Base-by-base conservation (phyloP, 1,140 invertebrate species). In the Maniola jurtina region DNA sequence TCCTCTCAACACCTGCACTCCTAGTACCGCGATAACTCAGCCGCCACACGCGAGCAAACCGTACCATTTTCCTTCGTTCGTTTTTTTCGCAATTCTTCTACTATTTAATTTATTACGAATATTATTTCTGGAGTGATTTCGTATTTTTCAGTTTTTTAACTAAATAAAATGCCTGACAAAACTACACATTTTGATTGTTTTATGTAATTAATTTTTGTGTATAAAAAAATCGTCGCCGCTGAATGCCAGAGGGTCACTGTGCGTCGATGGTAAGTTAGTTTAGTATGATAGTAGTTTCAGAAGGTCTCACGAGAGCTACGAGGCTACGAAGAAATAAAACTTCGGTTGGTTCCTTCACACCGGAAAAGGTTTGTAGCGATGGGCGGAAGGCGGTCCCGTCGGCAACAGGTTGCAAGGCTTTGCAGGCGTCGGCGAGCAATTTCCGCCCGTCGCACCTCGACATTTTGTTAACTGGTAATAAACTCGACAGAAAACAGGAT, bases 351-450 rank as follows among this genome's bases (percentile, higher is more conserved):
- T 50, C 34, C 25, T 33, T 61, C 62, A 16, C 57, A 56, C 61
- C 67, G 71, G 73, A 79, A 78, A 75, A 73, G 63, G 55, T 66
- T 66, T 54, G 77, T 71, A 66, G 64, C 68, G 77, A 88, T 84
- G 88, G 88, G 88, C 88, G 88, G 83, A 88, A 90, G 88, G 88
- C 88, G 88, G 77, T 83, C 67, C 86, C 86, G 84, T 57, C 84
- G 83, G 88, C 88, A 90, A 90, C 88, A 90, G 88, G 88, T 90
- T 86, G 88, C 70, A 72, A 74, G 76, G 73, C 69, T 70, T 70
- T 68, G 55, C 83, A 75, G 78, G 76, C 74, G 76, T 64, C 70
- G 60, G 73, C 63, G 68, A 75, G 63, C 64, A 62, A 67, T 71
- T 65, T 57, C 71, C 84, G 75, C 79, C 77, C 78, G 84, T 77